phyloP scores from a whole-genome alignment of 2,113 vertebrate genomes.

The Megaptera novaeangliae region DNA sequence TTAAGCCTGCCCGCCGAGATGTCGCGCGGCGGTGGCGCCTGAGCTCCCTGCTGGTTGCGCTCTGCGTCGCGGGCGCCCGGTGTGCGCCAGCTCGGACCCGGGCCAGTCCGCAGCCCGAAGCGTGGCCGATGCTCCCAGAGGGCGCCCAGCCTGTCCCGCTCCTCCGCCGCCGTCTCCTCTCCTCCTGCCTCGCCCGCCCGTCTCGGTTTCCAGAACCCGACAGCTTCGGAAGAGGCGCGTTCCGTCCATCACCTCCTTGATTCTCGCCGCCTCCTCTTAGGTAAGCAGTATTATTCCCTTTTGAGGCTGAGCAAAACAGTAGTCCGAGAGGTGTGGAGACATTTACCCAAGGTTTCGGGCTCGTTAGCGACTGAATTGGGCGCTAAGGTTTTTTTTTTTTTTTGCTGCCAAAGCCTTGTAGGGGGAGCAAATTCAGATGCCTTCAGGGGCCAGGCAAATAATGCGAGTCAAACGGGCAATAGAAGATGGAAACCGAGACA shows the following conservation, averaged over 20 bases:
- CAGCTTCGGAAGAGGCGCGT: background rate
- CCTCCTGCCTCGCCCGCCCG: background rate
- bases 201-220: background rate
- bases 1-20: background rate
- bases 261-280: slow-evolving; percentile 13
- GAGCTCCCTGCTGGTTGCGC: background rate
- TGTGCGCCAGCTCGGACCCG: background rate
- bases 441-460: background rate
- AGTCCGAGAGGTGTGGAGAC: background rate
- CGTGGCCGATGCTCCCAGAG: background rate
- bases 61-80: background rate
- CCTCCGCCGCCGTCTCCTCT: background rate
- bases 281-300: background rate
- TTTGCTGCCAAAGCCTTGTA: background rate
- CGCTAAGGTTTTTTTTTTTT: background rate
- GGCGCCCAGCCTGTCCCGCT: background rate
- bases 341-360: background rate
- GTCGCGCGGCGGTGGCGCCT: background rate
- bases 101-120: background rate
- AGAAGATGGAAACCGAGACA: background rate
- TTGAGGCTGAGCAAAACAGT: background rate
- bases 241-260: background rate
- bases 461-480: background rate
- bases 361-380: background rate
- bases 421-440: slow-evolving; percentile 22